Base-by-base conservation (phyloP, 2,888 invertebrate species). In the Papilio elwesi region DNA sequence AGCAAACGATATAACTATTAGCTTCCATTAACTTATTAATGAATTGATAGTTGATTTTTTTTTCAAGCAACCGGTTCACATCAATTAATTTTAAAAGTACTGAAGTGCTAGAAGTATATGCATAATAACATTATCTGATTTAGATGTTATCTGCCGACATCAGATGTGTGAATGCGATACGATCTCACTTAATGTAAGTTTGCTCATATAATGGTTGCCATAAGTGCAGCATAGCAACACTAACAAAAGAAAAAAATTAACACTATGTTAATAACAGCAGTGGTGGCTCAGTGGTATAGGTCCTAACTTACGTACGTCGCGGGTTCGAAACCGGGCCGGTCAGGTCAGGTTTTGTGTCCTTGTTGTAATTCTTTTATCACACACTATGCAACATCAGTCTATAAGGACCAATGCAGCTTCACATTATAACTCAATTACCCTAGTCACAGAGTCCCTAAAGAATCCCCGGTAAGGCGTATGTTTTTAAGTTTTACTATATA, bases 81-180 rank as follows among this genome's bases (percentile, higher is more conserved):
- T 70, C 49, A 8, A 48, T 62, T 26, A 71, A 67, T 67, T 51
- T 51, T 67, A 67, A 71, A 66, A 59, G 59, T 38, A 38, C 38
- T 59, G 38, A 59, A 59, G 48, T 51, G 52, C 62, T 67, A 26
- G 13, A 11, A 43, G 49, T 68, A 59, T 43, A 26, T 26, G 70
- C 75, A 78, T 81, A 81, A n/a, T 78, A 78, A 78, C 76, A 74
- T 79, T 79, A 79, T 82, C 82, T 81, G 82, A 82, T 82, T 80
- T 79, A 75, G 75, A 77, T 71, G 73, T 75, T 73, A 77, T 64
- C 64, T 66, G n/a, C 26, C 53, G n/a, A 47, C 15, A 49, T 68
- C 51, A 59, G 65, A 73, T 69, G 51, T 71, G 49, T 57, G 63
- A n/a, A 49, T 43, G 68, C 49, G 70, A 71, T 71, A 67, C 10